Conservation (phyloP, 2,888 invertebrate genomes). For the Drosophila dives region DNA sequence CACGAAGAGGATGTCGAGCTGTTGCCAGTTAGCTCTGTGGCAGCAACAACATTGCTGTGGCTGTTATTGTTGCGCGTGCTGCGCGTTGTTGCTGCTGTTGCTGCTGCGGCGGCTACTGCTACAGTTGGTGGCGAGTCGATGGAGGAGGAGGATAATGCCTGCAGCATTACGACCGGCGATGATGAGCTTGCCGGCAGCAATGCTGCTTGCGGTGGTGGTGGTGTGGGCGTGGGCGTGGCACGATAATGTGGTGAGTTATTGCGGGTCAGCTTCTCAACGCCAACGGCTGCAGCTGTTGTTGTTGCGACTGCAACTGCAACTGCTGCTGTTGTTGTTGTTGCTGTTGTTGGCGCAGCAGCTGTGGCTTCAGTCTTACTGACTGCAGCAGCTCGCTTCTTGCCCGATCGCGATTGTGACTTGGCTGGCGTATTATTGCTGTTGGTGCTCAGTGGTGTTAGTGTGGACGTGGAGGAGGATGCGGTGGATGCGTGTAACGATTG, state of each 20-base stretch:
- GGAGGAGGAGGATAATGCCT: slow-evolving; percentile 64
- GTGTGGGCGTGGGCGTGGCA: slow-evolving; percentile 70
- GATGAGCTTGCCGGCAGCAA: slow-evolving; percentile 60
- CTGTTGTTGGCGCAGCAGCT: slow-evolving; percentile 19
- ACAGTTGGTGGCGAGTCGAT: slow-evolving; percentile 56
- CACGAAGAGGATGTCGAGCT: slow-evolving; percentile 51
- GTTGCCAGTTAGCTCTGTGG: slow-evolving; percentile 37
- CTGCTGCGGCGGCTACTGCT: slow-evolving; percentile 18
- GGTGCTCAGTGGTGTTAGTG: slow-evolving; percentile 31
- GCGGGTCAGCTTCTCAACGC: slow-evolving; percentile 62
- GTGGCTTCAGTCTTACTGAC: slow-evolving; percentile 54
- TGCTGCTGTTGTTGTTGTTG: slow-evolving; percentile 21
- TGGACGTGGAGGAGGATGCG: slow-evolving; percentile 35
- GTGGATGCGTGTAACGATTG: slow-evolving; percentile 34
- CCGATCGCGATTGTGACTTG: slow-evolving; percentile 80
- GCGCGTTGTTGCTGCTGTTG: slow-evolving; percentile 44
- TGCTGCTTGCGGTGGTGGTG: slow-evolving; percentile 66
- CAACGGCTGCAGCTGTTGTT: slow-evolving; percentile 24
- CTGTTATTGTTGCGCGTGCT: slow-evolving; percentile 50
- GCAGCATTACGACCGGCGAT: slow-evolving; percentile 77
- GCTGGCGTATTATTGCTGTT: slow-evolving; percentile 10
- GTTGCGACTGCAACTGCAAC: slow-evolving; percentile 13
- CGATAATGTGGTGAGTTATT: slow-evolving; percentile 61
- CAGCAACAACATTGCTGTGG: slow-evolving; percentile 26
- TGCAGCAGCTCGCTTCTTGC: slow-evolving; percentile 83